A percentile compares a stretch with the other conserved stretches of the same genome.
phyloP scores from a whole-genome alignment of 2,888 invertebrate species.

The Tromatobia lineatoria region DNA sequence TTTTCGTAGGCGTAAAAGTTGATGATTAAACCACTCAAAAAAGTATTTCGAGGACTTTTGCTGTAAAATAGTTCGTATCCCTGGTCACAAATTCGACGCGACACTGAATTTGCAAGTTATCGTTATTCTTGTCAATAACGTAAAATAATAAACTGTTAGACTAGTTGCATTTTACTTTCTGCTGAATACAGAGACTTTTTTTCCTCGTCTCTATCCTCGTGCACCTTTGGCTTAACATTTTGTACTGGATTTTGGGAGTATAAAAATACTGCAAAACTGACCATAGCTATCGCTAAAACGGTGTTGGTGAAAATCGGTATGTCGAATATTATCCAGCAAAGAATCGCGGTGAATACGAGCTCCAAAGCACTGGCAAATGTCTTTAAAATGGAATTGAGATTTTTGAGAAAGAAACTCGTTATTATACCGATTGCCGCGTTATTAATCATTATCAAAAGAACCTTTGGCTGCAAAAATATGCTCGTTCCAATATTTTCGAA shows the following conservation, averaged over 20 bases:
- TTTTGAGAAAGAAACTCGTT: conserved; percentile 96
- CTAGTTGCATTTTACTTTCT: conserved; percentile 24
- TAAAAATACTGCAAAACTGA: conserved; percentile 93
- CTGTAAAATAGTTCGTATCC: too few species aligned
- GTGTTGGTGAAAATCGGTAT: conserved; percentile 95
- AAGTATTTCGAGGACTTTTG: too few species aligned
- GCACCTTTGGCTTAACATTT: conserved; percentile 72
- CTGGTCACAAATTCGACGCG: too few species aligned
- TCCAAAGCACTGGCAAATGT: conserved; percentile 98
- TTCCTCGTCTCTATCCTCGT: conserved; percentile 48
- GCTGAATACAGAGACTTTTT: conserved; percentile 22
- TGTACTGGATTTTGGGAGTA: conserved; percentile 96
- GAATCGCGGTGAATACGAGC: conserved; percentile 94
- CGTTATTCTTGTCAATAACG: neutral
- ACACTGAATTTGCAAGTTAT: too few species aligned
- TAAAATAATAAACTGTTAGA: conserved; percentile 1
- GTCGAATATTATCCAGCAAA: conserved; percentile 94
- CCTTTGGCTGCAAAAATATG: conserved; percentile 88
- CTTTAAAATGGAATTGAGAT: conserved; percentile 97
- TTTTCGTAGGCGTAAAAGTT: too few species aligned
- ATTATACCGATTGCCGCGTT: conserved; percentile 97
- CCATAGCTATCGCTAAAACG: conserved; percentile 92
- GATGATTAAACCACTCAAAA: too few species aligned
- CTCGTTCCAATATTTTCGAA: conserved; percentile 87
- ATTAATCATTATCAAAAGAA: conserved; percentile 94